Base-by-base conservation (phyloP, 2,797 vertebrate genomes). In the Pseudochromis fuscus region DNA sequence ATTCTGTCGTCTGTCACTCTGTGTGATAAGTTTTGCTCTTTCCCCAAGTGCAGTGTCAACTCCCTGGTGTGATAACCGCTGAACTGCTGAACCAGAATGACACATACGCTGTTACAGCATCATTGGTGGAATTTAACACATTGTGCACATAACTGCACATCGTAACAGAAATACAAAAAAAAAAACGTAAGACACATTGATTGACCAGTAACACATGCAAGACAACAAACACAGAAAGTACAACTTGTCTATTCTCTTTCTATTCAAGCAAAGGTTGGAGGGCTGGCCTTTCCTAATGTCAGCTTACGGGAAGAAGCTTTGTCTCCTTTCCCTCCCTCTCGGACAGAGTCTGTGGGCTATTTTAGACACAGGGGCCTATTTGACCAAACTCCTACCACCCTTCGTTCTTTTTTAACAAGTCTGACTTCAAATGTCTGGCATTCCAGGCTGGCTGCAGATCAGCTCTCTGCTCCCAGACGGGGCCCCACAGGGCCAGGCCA, bases 381-480 rank as follows among this genome's bases (percentile, higher is more conserved):
- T 90, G 83, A 94, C 87, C 76, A 90, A 92, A 92, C 93, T 92
- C 89, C 87, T 86, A 88, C 92, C 93, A 93, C 86, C 93, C 87
- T 75, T 89, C 84, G 60, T 93, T 86, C 87, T 89, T 90, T 92
- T 92, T 92, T 92, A 93, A 80, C 92, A 91, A 91, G 90, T 92
- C 91, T 89, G 91, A 93, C 91, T 94, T 93, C 91, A 94, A 87
- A 95, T 93, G 93, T 93, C 94, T 91, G 90, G 90, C 92, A 95
- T 95, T 95, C 92, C 88, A 92, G 86, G 84, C 94, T 92, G 93
- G 91, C 85, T 93, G 82, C 88, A 94, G 90, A 90, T 89, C 88
- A 90, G 86, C 86, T 69, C 93, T 68, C 78, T 73, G 81, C 84
- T 88, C 88, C 89, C 94, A 88, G 92, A 73, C 87, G 33, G 81